Evolutionary conservation across 2,113 vertebrate genomes (phyloP), one percentile per base, ranked within the genome.

Genomic region (Pluvianellus socialis): DNA sequence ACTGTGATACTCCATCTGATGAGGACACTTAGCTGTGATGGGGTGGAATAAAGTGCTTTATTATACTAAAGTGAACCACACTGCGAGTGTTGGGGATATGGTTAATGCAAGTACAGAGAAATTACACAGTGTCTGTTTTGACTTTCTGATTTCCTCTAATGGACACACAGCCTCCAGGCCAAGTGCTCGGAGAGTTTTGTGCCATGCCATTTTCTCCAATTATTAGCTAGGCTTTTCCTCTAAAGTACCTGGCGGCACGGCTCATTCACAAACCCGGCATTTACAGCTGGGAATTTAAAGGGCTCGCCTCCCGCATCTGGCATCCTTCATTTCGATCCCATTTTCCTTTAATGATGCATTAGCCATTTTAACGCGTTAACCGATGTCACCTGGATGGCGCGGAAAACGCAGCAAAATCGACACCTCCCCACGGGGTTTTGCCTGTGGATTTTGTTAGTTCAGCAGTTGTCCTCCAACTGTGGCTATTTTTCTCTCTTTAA

Each of bases 71-170:
- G 88, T 71, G 88, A 95, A 62, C 67, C 75, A 83, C 52, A 53
- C 47, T 80, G 87, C 1, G 26, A 73, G 58, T 67, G 79, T 84
- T 88, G 71, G 67, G 79, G 66, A 79, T 88, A 55, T 19, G 68
- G 88, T 83, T 95, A 96, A 94, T 83, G 85, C 75, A 86, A 92
- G 67, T 40, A 95, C 55, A 71, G 85, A 94, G 71, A 93, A 92
- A 95, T 96, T 96, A 96, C 56, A 68, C 33, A 49, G 71, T 59
- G 55, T 67, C 82, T 83, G 63, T 86, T 96, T 93, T 92, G 95
- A 94, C 90, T 93, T 95, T 92, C 85, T 86, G 92, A 93, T 93
- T 94, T 92, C 79, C 85, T 90, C 88, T 95, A 94, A 94, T 74
- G 90, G 93, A 86, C 71, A 75, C 66, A 28, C 14, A 72, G 67